Conservation (phyloP, 1,140 invertebrate species). For the Linepithema humile region DNA sequence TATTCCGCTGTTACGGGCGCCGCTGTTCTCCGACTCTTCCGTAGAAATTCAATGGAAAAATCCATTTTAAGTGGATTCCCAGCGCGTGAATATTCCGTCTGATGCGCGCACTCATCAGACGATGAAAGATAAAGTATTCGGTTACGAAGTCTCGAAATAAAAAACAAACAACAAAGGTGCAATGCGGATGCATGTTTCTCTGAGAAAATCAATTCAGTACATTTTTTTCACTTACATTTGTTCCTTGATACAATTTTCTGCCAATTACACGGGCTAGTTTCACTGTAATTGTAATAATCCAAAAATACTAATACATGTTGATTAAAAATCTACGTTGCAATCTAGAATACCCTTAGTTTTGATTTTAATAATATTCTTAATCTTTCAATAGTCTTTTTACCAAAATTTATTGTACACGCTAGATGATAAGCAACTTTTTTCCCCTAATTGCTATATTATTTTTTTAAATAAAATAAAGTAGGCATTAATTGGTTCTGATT, state of each 20-base stretch:
- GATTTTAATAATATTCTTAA: not conserved
- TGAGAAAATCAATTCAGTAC: constrained; percentile 31
- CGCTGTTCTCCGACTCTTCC: constrained; percentile 32
- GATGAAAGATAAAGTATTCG: constrained; percentile 54
- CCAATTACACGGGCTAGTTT: not conserved
- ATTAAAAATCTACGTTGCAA: not conserved
- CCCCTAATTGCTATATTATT: not conserved
- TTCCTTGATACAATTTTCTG: constrained; percentile 22
- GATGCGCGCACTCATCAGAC: constrained; percentile 39
- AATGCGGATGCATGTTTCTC: not conserved
- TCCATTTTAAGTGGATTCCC: constrained; percentile 41
- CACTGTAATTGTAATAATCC: not conserved
- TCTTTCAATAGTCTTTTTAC: not conserved
- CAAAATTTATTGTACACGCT: not conserved
- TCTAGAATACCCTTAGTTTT: not conserved
- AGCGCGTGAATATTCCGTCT: constrained; percentile 44
- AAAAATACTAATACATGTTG: not conserved
- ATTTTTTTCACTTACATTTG: not conserved
- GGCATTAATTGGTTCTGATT: not conserved
- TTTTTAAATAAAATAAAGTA: not conserved
- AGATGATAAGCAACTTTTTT: not conserved
- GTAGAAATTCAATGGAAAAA: constrained; percentile 58
- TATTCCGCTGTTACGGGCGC: constrained; percentile 42
- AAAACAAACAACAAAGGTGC: constrained; percentile 15
- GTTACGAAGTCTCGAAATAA: constrained; percentile 43